phyloP scores from a whole-genome alignment of 2,888 invertebrate species.

The Mallateleia sp. region DNA sequence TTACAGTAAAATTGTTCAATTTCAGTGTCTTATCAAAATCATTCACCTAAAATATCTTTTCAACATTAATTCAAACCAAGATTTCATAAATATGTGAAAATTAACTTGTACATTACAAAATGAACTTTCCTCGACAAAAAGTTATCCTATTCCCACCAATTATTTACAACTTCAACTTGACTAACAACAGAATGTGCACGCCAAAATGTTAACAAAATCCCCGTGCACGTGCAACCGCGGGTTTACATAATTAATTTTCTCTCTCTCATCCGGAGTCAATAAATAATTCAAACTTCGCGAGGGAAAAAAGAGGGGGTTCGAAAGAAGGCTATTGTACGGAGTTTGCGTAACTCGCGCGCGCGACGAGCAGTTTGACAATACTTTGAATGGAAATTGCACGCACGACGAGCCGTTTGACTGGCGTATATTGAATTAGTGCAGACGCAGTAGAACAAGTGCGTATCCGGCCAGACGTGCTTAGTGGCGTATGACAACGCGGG shows the following conservation, averaged over 20 bases:
- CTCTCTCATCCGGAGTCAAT: not conserved
- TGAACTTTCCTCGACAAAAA: too few species aligned
- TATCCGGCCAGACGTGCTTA: conserved; percentile 74
- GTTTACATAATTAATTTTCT: conserved; percentile 29
- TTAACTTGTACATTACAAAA: too few species aligned
- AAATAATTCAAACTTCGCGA: conserved; percentile 6
- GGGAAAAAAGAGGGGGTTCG: not conserved
- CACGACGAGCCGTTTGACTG: conserved; percentile 65
- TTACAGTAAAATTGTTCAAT: too few species aligned
- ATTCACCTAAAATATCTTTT: too few species aligned
- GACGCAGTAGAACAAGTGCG: conserved; percentile 78
- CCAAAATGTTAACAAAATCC: not conserved
- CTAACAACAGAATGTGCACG: too few species aligned
- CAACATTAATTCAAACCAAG: too few species aligned
- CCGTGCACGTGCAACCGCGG: not conserved
- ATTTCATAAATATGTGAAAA: too few species aligned
- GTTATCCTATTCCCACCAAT: too few species aligned
- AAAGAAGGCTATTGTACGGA: conserved; percentile 31
- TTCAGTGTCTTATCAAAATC: too few species aligned
- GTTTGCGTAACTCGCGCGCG: conserved; percentile 33
- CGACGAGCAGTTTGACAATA: conserved; percentile 51
- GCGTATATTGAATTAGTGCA: conserved; percentile 73
- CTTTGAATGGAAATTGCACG: conserved; percentile 64
- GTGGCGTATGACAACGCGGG: conserved; percentile 61
- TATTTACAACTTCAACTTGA: too few species aligned